These are phyloP conservation scores for Galagoides demidoff DNA, from an alignment of 2,797 vertebrate species.

Conservation along the genomic window DNA sequence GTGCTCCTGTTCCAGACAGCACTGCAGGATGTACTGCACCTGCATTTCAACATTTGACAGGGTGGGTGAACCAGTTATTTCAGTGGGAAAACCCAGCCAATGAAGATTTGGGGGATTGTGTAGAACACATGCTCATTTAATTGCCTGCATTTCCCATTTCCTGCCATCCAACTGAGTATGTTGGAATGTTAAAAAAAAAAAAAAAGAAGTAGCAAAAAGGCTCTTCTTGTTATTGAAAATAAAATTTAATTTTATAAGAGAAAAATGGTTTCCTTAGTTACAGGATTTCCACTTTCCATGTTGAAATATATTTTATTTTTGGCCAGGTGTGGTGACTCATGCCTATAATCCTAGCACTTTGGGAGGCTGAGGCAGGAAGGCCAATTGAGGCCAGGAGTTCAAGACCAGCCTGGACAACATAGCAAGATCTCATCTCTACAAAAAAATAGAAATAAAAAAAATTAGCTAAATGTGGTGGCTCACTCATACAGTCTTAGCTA, in stretches of 20 bases:
- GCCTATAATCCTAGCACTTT: background rate
- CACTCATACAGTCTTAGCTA: background rate
- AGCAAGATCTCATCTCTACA: background rate
- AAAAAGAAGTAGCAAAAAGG: background rate
- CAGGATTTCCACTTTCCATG: background rate
- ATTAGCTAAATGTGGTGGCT: background rate
- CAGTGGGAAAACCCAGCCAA: background rate
- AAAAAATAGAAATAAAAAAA: background rate
- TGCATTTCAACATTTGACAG: background rate
- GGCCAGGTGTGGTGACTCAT: background rate
- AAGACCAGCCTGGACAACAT: background rate
- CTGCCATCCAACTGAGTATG: background rate
- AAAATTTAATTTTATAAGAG: slow-evolving; percentile 52
- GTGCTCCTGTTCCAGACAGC: background rate
- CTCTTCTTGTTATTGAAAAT: slow-evolving; percentile 8
- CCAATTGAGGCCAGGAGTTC: background rate
- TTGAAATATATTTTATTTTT: background rate
- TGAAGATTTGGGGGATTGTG: background rate
- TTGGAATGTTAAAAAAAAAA: background rate
- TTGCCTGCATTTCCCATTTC: background rate
- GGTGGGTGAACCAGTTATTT: background rate
- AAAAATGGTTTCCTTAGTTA: background rate
- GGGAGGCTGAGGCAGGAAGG: background rate
- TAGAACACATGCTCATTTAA: background rate
- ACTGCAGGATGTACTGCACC: accelerated